Base-by-base conservation (phyloP, 2,113 vertebrate species). In the Xenopus laevis region DNA sequence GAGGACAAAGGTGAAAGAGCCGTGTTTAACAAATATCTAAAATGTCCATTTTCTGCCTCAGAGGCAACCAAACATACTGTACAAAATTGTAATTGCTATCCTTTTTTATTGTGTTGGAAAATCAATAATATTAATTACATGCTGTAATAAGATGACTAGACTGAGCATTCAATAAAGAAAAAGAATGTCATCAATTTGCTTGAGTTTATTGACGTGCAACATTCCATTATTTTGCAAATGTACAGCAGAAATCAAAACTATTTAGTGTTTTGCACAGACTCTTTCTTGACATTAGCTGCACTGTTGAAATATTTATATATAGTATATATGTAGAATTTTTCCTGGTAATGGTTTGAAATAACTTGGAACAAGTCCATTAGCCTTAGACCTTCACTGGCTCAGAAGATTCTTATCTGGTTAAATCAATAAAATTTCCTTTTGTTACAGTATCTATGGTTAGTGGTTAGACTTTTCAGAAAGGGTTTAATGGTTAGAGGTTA, bases 121-220 rank as follows among this genome's bases (percentile, higher is more conserved):
- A 60, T 60, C 58, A 21, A 23, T 60, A 21, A 23, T 15, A 60
- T 60, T 11, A 60, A 60, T 60, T 60, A 23, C 58, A 23, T 60
- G 55, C 55, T 58, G 58, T 60, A 60, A 60, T 60, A 60, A 60
- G 58, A 60, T 13, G 58, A 60, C 18, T 60, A 5, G 10, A 10
- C 58, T 60, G 20, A 60, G 18, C 58, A 23, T 60, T 60, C 21
- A 60, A 60, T 60, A 60, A 23, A 18, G 53, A 23, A 60, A 15
- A 60, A 23, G 58, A 16, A 21, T 60, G 58, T 11, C 18, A 27
- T 60, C 58, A 60, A 60, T 60, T 60, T 60, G 13, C 20, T 27
- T 23, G 4, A 60, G 8, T 21, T 15, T 60, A 27, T 13, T 23
- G 58, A 27, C 58, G 55, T 18, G 55, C 13, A 16, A 58, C 55